Base-by-base conservation (phyloP, 2,888 invertebrate genomes). In the Tetranychus piercei region DNA sequence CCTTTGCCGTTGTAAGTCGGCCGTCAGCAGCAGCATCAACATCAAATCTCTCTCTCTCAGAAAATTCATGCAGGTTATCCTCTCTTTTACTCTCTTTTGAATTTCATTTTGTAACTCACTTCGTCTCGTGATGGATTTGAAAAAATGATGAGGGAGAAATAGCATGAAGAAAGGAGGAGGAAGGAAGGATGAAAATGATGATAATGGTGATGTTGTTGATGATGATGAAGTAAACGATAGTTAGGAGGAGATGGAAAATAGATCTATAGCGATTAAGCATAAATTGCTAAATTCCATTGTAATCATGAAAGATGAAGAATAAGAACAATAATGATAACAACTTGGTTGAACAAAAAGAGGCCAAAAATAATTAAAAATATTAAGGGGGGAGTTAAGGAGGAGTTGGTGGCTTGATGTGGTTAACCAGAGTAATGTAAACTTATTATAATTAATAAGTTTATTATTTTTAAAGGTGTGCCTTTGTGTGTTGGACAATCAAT, bases 51-150 rank as follows among this genome's bases (percentile, higher is more conserved):
- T 45, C 6, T 45, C 6, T 45, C 9, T 9, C 6, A 15, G 55
- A 15, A 55, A 55, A 55, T 55, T 15, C 55, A 55, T 55, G 55
- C 69, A 69, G 69, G 69, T 23, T 69, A 20, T 66, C 66, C 23
- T 69, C 34, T 69, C 69, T 69, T 6, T 5, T 6, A 22, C 69
- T 23, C 3, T 69, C 69, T 69, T 22, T 67, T 67, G 11, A 18
- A 11, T 67, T n/a, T 67, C 22, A 11, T 20, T 66, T 20, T 66
- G n/a, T 66, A 18, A 20, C 66, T 66, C 66, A 20, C 20, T 65
- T 11, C 20, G n/a, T 65, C 66, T 66, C 66, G n/a, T 20, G 66
- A 66, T n/a, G 20, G n/a, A 20, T 66, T 66, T 66, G 20, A 66
- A 34, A 34, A 34, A 5, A 34, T 34, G 34, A 34, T 55, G 55